Percentiles rank a stretch among this genome's conserved stretches.
phyloP scores from a whole-genome alignment of 2,113 vertebrate species.

The Trichechus manatus region DNA sequence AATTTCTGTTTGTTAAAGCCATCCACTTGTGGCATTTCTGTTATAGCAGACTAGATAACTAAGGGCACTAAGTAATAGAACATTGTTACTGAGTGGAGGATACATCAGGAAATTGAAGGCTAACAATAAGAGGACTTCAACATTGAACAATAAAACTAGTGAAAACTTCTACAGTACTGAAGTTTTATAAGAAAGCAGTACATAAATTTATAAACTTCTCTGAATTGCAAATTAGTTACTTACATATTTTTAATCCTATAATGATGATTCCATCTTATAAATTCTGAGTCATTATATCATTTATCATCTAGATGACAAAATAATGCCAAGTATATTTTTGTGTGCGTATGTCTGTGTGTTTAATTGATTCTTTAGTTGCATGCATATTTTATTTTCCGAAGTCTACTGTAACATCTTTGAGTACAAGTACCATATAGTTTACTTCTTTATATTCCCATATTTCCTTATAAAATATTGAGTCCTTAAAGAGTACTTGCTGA shows the following conservation, averaged over 20 bases:
- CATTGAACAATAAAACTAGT: background rate
- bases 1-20: too few species aligned
- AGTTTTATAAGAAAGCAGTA: background rate
- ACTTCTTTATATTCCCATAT: background rate
- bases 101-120: background rate
- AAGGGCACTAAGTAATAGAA: too few species aligned
- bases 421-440: background rate
- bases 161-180: background rate
- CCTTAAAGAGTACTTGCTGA: background rate
- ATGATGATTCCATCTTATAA: background rate
- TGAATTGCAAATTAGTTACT: background rate
- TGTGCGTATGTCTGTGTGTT: background rate
- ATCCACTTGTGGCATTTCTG: too few species aligned
- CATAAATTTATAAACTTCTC: background rate
- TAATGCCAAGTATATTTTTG: background rate
- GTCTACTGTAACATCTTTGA: background rate
- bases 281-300: constrained; percentile 20
- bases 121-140: background rate
- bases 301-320: background rate
- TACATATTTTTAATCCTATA: background rate
- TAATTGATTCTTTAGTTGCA: background rate
- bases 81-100: background rate
- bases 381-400: background rate
- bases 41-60: too few species aligned
- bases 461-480: background rate